These are phyloP conservation scores for Nebria salina DNA, from an alignment of 2,888 invertebrate species.

Conservation along the genomic window DNA sequence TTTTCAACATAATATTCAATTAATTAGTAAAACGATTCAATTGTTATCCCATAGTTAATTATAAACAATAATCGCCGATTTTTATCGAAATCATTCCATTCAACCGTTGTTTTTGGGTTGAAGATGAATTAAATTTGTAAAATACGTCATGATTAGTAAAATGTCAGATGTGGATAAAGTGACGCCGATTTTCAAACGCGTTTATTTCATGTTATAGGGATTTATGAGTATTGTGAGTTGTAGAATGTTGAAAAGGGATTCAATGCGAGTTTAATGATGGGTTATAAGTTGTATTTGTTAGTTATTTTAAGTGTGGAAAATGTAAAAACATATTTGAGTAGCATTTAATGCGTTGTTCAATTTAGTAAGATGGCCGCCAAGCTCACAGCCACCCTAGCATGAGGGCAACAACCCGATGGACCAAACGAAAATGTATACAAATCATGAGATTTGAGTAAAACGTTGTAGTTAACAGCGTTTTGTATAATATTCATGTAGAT, in stretches of 20 bases:
- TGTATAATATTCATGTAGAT: background rate
- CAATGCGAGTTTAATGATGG: background rate
- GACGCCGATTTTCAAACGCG: background rate
- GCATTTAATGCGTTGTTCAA: constrained; percentile 23
- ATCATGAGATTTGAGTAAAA: background rate
- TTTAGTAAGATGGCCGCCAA: constrained; percentile 50
- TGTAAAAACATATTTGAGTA: background rate
- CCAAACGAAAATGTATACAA: constrained; percentile 22
- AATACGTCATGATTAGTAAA: background rate
- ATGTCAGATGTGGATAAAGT: background rate
- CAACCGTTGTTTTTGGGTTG: background rate
- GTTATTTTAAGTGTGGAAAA: background rate
- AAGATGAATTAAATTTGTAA: background rate
- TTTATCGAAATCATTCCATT: too few species aligned
- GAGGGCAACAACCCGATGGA: constrained; percentile 51
- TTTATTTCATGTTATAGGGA: background rate
- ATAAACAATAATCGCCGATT: background rate
- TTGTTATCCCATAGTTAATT: background rate
- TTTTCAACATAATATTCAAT: constrained; percentile 34
- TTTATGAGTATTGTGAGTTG: background rate
- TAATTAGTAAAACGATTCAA: background rate
- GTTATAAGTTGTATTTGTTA: background rate
- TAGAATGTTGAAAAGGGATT: background rate
- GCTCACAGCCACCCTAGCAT: constrained; percentile 49
- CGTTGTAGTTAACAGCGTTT: background rate